phyloP scores from a whole-genome alignment of 2,797 vertebrate genomes.

The Spinus olivaceus region DNA sequence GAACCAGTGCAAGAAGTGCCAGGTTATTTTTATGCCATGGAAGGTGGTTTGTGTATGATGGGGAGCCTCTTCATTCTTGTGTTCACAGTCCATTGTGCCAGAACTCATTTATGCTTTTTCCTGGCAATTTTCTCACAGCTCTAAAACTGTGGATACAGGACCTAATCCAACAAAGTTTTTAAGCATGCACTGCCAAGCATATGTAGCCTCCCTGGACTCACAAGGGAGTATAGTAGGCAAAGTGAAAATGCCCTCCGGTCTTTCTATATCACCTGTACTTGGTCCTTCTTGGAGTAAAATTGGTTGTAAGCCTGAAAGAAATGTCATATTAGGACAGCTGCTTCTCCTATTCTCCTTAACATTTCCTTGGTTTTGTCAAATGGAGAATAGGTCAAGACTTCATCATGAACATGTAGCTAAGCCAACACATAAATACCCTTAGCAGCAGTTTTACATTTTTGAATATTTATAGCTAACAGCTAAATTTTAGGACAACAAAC shows the following conservation, averaged over 20 bases:
- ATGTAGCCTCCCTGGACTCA: background rate
- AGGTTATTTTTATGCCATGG: background rate
- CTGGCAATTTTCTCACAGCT: constrained; percentile 41
- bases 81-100: background rate
- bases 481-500: constrained; percentile 26
- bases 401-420: background rate
- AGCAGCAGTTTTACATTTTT: constrained; percentile 23
- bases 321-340: constrained; percentile 30
- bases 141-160: constrained; percentile 10
- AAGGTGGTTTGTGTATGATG: background rate
- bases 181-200: background rate
- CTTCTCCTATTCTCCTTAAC: background rate
- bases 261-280: background rate
- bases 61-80: background rate
- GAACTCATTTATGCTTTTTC: constrained; percentile 32
- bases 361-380: background rate
- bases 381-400: constrained; percentile 26
- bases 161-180: constrained; percentile 9
- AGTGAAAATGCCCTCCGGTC: background rate
- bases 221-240: background rate
- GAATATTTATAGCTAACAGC: constrained; percentile 21
- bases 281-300: background rate
- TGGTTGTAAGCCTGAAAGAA: background rate
- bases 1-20: background rate
- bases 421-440: background rate